Evolutionary conservation across 2,888 invertebrate species (phyloP).

Genomic region (Hylaea fasciaria): DNA sequence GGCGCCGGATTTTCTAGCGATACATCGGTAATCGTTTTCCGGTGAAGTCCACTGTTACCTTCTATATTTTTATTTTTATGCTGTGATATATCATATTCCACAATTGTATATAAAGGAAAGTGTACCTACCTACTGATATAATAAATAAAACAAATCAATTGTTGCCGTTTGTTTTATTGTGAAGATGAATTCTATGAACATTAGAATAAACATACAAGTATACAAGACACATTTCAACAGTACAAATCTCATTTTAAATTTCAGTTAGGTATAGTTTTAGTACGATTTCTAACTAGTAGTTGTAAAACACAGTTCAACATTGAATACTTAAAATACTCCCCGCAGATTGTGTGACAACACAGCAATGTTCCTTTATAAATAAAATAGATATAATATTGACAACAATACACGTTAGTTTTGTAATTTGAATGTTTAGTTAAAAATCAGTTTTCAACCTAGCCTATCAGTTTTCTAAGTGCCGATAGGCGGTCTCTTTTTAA

Average conservation of each 20-base stretch:
- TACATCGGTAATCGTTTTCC: too few relatives aligned
- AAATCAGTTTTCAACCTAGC: too few relatives aligned
- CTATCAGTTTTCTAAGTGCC: too few relatives aligned
- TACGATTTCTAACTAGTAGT: background rate
- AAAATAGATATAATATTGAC: too few relatives aligned
- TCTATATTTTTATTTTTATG: conserved; percentile 20
- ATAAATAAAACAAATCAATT: conserved; percentile 21
- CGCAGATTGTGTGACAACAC: background rate
- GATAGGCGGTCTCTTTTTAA: too few relatives aligned
- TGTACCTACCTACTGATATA: conserved; percentile 1
- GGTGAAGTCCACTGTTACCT: background rate
- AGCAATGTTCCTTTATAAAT: background rate
- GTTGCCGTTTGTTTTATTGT: conserved; percentile 33
- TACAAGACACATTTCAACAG: conserved; percentile 12
- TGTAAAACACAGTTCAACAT: background rate
- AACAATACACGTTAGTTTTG: too few relatives aligned
- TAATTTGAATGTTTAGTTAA: too few relatives aligned
- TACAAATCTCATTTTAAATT: background rate
- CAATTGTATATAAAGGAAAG: conserved; percentile 22
- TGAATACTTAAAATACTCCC: background rate
- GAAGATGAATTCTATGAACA: conserved; percentile 20
- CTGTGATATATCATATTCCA: conserved; percentile 30
- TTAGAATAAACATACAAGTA: conserved; percentile 8
- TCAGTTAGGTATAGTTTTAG: background rate
- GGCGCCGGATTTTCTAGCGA: too few relatives aligned